A percentile compares a stretch with the other conserved stretches of the same genome.
Conservation (phyloP, 1,140 invertebrate genomes). For the Drosophila sulfurigaster region DNA sequence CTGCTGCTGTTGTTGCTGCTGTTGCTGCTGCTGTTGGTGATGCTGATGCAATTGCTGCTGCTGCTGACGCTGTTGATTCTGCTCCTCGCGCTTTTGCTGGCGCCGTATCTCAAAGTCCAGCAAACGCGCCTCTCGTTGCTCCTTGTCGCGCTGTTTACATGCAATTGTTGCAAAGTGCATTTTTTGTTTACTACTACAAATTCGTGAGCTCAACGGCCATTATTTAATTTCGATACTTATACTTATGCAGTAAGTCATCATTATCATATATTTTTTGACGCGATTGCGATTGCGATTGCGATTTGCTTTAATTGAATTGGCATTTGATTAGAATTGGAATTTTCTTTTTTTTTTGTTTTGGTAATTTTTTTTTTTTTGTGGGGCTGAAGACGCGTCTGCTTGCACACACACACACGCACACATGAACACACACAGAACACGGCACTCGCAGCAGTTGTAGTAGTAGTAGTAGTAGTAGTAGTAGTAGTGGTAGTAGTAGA, state of each 20-base stretch:
- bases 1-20: constrained; percentile 60
- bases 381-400: constrained; percentile 30
- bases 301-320: constrained; percentile 2
- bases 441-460: constrained; percentile 1
- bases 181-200: constrained; percentile 65
- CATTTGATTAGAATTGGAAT: constrained; percentile 10
- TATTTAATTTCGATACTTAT: constrained; percentile 24
- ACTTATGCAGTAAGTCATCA: constrained; percentile 30
- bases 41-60: constrained; percentile 79
- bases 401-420: constrained; percentile 45
- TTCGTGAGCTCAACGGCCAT: constrained; percentile 45
- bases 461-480: constrained; percentile 12
- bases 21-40: constrained; percentile 69
- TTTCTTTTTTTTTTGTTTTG: constrained; percentile 10
- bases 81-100: constrained; percentile 84
- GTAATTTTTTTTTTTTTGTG: constrained; percentile 10
- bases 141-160: constrained; percentile 84
- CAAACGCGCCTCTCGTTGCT: constrained; percentile 83
- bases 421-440: constrained; percentile 25
- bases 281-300: not conserved
- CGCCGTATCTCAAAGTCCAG: constrained; percentile 84
- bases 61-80: constrained; percentile 80
- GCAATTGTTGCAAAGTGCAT: constrained; percentile 83
- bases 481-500: no score
- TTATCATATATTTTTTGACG: constrained; percentile 3